Percentiles rank a stretch among this genome's conserved stretches.
Conservation (phyloP, 1,140 invertebrate species). For the Caenorhabditis elegans region DNA sequence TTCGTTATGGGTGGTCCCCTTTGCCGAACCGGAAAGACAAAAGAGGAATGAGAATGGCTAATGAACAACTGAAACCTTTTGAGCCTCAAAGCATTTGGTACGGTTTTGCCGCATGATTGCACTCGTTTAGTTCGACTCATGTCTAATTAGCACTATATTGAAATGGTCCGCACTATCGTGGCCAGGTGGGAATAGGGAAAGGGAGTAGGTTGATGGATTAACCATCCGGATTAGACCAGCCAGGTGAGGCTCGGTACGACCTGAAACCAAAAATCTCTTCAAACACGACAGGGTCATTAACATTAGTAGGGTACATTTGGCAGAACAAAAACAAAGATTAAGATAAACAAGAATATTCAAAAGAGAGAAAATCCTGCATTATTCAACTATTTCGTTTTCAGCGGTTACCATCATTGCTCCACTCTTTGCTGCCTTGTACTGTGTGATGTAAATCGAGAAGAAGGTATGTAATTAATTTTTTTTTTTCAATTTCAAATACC, state of each 20-base stretch:
- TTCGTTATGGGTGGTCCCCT: background rate
- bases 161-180: background rate
- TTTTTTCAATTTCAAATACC: background rate
- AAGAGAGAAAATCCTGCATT: no score
- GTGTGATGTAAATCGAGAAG: background rate
- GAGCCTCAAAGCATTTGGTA: background rate
- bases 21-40: background rate
- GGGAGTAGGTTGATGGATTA: background rate
- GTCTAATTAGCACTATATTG: slow-evolving; percentile 16
- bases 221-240: background rate
- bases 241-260: background rate
- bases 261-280: background rate
- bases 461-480: background rate
- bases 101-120: slow-evolving; percentile 17
- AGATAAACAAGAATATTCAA: no score
- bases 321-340: background rate
- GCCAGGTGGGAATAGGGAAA: background rate
- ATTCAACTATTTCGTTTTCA: no score
- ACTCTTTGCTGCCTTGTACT: background rate
- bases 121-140: background rate
- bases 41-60: slow-evolving; percentile 18
- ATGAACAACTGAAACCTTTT: background rate
- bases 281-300: background rate
- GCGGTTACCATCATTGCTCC: slow-evolving; percentile 8
- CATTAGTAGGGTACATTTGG: background rate